Evolutionary conservation across 2,797 vertebrate genomes (phyloP).

Genomic region (Strix occidentalis): DNA sequence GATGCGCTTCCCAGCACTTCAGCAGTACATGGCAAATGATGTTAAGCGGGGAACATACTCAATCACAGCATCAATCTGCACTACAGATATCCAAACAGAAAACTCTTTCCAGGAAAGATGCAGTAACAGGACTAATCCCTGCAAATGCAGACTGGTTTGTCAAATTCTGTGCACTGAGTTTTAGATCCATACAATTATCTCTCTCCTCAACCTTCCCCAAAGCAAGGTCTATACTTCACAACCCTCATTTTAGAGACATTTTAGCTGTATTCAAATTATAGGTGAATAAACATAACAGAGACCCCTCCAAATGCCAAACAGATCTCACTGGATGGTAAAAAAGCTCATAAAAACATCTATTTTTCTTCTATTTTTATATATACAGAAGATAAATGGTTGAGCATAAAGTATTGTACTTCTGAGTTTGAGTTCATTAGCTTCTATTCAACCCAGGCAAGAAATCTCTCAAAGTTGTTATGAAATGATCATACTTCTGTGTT

Average conservation of each 20-base stretch:
- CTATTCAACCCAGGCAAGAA: not conserved
- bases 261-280: not conserved
- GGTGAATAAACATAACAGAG: not conserved
- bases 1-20: not conserved
- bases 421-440: slow-evolving; percentile 16
- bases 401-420: not conserved
- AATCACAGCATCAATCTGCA: not conserved
- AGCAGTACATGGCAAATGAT: not conserved
- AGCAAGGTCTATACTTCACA: not conserved
- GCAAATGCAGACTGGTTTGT: not conserved
- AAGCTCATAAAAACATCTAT: not conserved
- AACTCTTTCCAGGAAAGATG: not conserved
- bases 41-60: not conserved
- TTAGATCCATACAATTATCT: not conserved
- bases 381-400: slow-evolving; percentile 1
- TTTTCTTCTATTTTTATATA: not conserved
- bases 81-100: not conserved
- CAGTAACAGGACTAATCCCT: not conserved
- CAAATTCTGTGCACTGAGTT: not conserved
- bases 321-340: not conserved
- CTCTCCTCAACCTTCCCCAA: not conserved
- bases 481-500: not conserved
- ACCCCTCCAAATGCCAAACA: not conserved
- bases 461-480: slow-evolving; percentile 11
- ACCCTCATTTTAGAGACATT: not conserved